Percentiles rank a stretch among this genome's conserved stretches.
These are phyloP conservation scores for Silurus meridionalis DNA, from an alignment of 2,113 vertebrate genomes.

Conservation along the genomic window DNA sequence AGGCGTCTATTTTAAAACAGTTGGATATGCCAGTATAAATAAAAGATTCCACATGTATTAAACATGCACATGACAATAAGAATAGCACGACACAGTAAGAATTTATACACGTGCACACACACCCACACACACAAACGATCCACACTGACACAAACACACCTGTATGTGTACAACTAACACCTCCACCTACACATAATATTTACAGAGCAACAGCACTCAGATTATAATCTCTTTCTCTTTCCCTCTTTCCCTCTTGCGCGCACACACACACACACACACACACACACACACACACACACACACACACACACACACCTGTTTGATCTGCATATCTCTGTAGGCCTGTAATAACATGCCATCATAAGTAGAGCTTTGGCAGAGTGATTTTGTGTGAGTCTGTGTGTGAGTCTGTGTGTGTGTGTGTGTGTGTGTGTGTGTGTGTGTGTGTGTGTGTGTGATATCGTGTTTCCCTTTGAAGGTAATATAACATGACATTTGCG, in stretches of 20 bases:
- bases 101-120: background rate
- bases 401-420: slow-evolving; percentile 26
- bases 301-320: slow-evolving; percentile 49
- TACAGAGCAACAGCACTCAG: slow-evolving; percentile 39
- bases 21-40: background rate
- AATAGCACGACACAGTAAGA: background rate
- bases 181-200: slow-evolving; percentile 34
- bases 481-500: slow-evolving; percentile 55
- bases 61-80: background rate
- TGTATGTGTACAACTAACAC: background rate
- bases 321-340: slow-evolving; percentile 38
- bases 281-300: slow-evolving; percentile 44
- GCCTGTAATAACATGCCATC: slow-evolving; percentile 53
- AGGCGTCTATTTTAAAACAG: background rate
- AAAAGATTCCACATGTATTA: slow-evolving; percentile 2
- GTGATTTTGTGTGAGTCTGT: slow-evolving; percentile 18
- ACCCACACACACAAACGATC: background rate
- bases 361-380: slow-evolving; percentile 36
- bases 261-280: slow-evolving; percentile 28
- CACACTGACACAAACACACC: slow-evolving; percentile 1
- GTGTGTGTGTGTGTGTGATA: slow-evolving; percentile 41
- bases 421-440: slow-evolving; percentile 31
- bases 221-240: slow-evolving; percentile 16
- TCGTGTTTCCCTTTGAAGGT: slow-evolving; percentile 47
- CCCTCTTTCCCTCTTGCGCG: slow-evolving; percentile 10